Evolutionary conservation across 2,113 vertebrate species (phyloP), one percentile per base, ranked within the genome.

Genomic region (Nothobranchius furzeri): DNA sequence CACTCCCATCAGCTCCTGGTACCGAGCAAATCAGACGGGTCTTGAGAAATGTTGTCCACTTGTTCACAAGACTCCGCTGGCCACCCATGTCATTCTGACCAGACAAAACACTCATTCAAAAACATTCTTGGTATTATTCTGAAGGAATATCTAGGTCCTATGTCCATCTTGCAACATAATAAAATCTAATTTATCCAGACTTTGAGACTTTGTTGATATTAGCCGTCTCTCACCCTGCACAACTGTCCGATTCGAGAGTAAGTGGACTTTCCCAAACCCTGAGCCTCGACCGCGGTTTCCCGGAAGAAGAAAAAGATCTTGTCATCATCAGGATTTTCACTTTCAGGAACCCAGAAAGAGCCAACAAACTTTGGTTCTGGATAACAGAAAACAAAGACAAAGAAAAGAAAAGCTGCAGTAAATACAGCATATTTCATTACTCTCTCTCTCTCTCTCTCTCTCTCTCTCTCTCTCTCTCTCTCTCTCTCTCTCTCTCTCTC

Each of bases 281-380:
- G 95, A 17, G 92, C 91, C 66, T 99, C 98, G 45, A 99, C 96
- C 0, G 97, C 96, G 0, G 90, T 94, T 89, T 99, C 98, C 0
- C 95, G 95, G 88, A 99, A 98, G 93, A 99, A 99, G 92, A 99
- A 99, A 88, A 98, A 99, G 63, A 99, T 92, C 88, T 99, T 99
- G 84, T 99, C 97, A 0, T 99, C 98, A 0, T 99, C 97, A 0
- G 95, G 95, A 69, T 99, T 98, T 73, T 99, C 98, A 1, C 95
- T 99, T 81, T 99, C 98, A 0, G 98, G 96, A 72, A 99, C 95
- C 95, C 96, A 97, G 73, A 98, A 98, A 24, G 98, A 96, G 0
- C 95, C 94, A 47, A 99, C 89, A 40, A 99, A 99, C 89, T 95
- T 97, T 70, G 98, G 98, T 76, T 99, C 98, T 99, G 87, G 25